These are phyloP conservation scores for Setophaga petechia DNA, from an alignment of 2,113 vertebrate species.

Conservation along the genomic window DNA sequence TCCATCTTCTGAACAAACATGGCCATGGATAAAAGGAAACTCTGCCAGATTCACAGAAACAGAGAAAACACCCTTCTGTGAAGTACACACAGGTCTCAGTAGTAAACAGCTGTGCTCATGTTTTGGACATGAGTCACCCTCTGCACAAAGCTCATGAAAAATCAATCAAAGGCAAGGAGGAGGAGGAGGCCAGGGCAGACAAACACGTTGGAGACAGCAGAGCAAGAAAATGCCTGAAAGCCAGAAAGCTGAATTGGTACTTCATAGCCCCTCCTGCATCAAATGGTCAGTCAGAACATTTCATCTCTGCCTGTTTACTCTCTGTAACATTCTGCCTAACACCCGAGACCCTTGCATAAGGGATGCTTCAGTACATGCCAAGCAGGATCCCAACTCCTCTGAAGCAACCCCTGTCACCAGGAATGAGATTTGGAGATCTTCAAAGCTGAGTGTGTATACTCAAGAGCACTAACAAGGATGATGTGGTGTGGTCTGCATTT, in stretches of 20 bases:
- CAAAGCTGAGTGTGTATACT: background rate
- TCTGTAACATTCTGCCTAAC: background rate
- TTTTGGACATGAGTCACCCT: conserved; percentile 3
- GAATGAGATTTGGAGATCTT: background rate
- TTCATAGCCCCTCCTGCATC: background rate
- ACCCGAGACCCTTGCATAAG: background rate
- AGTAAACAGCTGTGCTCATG: background rate
- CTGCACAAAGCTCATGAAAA: conserved; percentile 26
- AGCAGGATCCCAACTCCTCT: background rate
- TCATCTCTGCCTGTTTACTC: background rate
- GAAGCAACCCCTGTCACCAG: background rate
- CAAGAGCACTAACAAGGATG: background rate
- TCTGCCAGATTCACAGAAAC: background rate
- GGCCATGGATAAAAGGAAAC: background rate
- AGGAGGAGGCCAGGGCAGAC: background rate
- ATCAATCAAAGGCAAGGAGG: background rate
- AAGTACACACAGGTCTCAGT: background rate
- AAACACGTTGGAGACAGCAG: background rate
- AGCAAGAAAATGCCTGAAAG: background rate
- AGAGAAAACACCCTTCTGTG: background rate
- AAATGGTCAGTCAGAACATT: background rate
- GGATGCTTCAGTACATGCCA: background rate
- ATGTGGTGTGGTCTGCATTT: background rate
- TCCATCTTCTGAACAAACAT: background rate
- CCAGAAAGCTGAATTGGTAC: background rate